Conservation (phyloP, 2,797 vertebrate species). For the Mus spretus region DNA sequence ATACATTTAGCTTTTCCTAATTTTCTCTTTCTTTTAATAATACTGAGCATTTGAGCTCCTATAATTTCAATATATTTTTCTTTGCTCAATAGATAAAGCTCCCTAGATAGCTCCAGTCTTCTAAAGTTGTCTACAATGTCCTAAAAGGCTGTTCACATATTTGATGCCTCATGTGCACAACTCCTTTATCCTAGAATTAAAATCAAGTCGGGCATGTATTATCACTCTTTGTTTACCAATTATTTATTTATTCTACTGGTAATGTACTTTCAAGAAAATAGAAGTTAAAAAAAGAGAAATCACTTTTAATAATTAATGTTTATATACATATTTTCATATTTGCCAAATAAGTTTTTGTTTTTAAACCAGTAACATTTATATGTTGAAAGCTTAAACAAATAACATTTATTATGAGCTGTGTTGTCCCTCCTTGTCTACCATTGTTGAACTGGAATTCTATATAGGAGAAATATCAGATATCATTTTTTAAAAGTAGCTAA, state of each 20-base stretch:
- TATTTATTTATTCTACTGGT: neutral
- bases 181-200: neutral
- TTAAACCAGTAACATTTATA: neutral
- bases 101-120: accelerated
- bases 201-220: neutral
- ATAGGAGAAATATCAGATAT: neutral
- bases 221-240: neutral
- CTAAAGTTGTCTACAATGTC: neutral
- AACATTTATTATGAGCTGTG: neutral
- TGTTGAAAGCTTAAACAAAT: neutral
- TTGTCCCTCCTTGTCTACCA: neutral
- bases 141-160: accelerated
- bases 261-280: neutral
- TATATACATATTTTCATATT: neutral
- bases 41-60: neutral
- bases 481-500: neutral
- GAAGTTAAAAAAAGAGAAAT: neutral
- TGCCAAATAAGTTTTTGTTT: neutral
- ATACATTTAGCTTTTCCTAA: neutral
- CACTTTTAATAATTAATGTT: neutral
- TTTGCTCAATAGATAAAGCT: neutral
- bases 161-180: accelerated
- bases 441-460: neutral
- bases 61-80: neutral
- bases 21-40: neutral